Conservation (phyloP, 2,888 invertebrate species). For the Drosophila borborema region DNA sequence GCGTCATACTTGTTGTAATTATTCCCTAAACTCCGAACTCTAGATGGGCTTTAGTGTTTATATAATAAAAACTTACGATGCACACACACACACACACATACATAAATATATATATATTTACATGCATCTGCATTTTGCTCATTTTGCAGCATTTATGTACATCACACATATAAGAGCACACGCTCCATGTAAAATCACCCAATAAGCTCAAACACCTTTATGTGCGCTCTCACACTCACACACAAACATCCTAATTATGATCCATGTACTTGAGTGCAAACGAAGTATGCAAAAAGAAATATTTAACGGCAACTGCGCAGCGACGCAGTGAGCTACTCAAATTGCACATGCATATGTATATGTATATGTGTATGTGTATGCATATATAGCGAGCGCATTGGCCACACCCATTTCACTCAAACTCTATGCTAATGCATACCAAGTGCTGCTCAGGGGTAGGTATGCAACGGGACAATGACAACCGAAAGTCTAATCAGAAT, state of each 20-base stretch:
- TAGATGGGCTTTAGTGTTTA: slow-evolving; percentile 69
- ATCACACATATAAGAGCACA: background rate
- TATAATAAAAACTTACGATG: slow-evolving; percentile 51
- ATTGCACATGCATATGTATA: slow-evolving; percentile 41
- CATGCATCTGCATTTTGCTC: slow-evolving; percentile 31
- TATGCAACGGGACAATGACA: slow-evolving; percentile 44
- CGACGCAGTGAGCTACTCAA: background rate
- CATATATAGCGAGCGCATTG: slow-evolving; percentile 45
- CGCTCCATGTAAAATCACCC: slow-evolving; percentile 27
- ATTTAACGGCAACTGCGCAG: slow-evolving; percentile 67
- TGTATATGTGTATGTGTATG: background rate
- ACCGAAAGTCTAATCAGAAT: slow-evolving; percentile 72
- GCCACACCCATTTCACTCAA: slow-evolving; percentile 80
- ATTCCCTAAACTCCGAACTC: slow-evolving; percentile 58
- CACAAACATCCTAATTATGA: slow-evolving; percentile 62
- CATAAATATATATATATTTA: background rate
- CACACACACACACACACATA: background rate
- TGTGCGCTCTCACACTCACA: slow-evolving; percentile 3
- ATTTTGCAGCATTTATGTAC: slow-evolving; percentile 7
- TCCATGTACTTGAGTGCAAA: slow-evolving; percentile 38
- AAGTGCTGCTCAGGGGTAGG: slow-evolving; percentile 45
- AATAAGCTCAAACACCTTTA: slow-evolving; percentile 50
- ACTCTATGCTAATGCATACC: slow-evolving; percentile 73
- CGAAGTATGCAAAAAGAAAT: slow-evolving; percentile 58
- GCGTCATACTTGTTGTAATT: slow-evolving; percentile 74